Percentiles rank a stretch among this genome's conserved stretches.
Evolutionary conservation across 2,113 vertebrate genomes (phyloP).

Genomic region (Nycticorax nycticorax): DNA sequence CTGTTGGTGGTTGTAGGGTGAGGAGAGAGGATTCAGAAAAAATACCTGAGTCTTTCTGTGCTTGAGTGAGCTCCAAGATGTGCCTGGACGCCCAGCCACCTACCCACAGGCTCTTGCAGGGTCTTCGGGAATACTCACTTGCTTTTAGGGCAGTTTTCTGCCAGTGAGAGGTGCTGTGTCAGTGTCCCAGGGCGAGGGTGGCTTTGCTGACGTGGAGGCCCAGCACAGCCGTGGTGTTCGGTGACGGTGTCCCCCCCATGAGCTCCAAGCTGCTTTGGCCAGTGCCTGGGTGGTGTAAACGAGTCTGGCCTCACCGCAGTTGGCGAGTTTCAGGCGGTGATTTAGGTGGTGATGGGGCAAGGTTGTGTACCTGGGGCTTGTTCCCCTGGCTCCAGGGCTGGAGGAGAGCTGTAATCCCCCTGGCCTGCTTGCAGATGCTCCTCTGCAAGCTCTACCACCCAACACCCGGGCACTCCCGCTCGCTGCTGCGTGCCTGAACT

Average conservation of each 20-base stretch:
- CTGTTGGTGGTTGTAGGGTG: background rate
- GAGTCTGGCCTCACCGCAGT: no score
- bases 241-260: rapidly evolving
- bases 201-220: rapidly evolving
- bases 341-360: no score
- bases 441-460: background rate
- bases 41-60: background rate
- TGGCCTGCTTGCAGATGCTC: background rate
- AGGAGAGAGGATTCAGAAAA: background rate
- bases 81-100: background rate
- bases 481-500: background rate
- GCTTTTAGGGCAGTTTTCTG: background rate
- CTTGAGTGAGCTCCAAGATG: background rate
- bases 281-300: background rate
- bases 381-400: background rate
- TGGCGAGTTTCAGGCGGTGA: background rate
- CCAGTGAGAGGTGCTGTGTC: background rate
- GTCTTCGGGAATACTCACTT: background rate
- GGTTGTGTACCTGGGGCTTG: background rate
- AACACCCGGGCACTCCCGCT: rapidly evolving
- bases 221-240: background rate
- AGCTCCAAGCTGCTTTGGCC: background rate
- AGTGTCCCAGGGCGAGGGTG: background rate
- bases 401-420: background rate
- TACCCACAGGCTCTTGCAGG: background rate